phyloP scores from a whole-genome alignment of 2,113 vertebrate species.

The Macquaria ambigua region DNA sequence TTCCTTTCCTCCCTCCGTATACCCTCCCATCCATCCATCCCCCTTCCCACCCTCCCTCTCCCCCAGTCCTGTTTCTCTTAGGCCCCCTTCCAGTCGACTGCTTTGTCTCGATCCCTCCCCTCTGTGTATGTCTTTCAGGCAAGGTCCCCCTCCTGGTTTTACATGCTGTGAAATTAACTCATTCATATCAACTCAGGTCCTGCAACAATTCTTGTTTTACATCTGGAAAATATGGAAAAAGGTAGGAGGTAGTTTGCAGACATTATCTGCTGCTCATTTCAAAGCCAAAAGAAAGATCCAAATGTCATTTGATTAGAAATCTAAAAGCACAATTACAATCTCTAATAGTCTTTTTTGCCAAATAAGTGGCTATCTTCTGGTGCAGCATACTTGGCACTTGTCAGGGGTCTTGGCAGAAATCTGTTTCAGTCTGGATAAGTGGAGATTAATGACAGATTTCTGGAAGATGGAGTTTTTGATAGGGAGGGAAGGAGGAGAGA shows the following conservation, averaged over 20 bases:
- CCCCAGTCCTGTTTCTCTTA: not conserved
- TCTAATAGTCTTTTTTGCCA: constrained; percentile 30
- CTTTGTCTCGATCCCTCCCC: not conserved
- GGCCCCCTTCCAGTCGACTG: constrained; percentile 3
- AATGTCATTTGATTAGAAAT: constrained; percentile 12
- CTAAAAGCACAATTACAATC: not conserved
- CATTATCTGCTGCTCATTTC: not conserved
- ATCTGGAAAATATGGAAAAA: constrained; percentile 3
- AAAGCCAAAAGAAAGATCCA: not conserved
- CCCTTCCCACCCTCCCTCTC: not conserved
- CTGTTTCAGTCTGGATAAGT: constrained; percentile 34
- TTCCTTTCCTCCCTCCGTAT: constrained; percentile 34
- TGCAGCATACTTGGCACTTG: constrained; percentile 43
- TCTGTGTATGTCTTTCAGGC: constrained; percentile 25
- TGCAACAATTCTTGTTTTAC: constrained; percentile 9
- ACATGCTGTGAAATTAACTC: constrained; percentile 72
- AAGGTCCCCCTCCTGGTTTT: constrained; percentile 64
- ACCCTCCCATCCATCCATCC: constrained; percentile 19
- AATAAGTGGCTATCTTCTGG: constrained; percentile 6
- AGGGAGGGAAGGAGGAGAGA: constrained; percentile 2
- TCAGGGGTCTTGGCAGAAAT: constrained; percentile 49
- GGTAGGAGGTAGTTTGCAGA: not conserved
- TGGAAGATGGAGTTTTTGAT: constrained; percentile 23
- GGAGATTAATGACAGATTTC: constrained; percentile 52
- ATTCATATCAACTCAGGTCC: constrained; percentile 64